Evolutionary conservation across 2,113 vertebrate species (phyloP), one percentile per base, ranked within the genome.

Genomic region (Melanerpes formicivorus): DNA sequence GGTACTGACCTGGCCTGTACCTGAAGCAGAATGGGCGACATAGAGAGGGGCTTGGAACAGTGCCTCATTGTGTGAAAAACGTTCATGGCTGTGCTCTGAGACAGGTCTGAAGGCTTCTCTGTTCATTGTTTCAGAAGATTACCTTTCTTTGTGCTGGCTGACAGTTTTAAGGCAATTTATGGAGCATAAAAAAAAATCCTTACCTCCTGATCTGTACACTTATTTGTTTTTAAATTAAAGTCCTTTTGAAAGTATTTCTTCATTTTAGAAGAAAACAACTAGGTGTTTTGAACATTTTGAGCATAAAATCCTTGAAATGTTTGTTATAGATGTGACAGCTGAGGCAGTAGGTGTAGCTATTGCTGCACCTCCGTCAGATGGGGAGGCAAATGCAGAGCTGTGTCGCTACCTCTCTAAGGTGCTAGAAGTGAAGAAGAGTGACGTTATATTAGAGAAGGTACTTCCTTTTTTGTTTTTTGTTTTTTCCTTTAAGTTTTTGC

Each of bases 341-440:
- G 98, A 98, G 69, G 98, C 98, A 2, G 98, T 99, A 19, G 97
- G 97, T 14, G 97, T 99, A 12, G 98, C 99, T 40, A 97, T 99
- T 15, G 98, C 99, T 34, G 99, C 99, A 1, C 98, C 99, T 16
- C 98, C 99, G 0, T 97, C 98, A 1, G 99, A 99, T 67, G 99
- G 99, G 48, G 99, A 99, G 93, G 99, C 99, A 10, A 99, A 99
- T 5, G 87, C 98, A 0, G 99, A 99, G 91, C 98, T 99, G 19
- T 95, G 99, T 56, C 97, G 98, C 2, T 99, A 98, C 88, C 98
- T 99, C 32, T 98, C 98, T 62, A 98, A 98, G 96, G 98, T 99
- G 59, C 97, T 99, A 50, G 96, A 95, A 48, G 96, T 99, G 92
- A 99, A 97, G 97, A 99, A 98, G 92, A 99, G 98, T 59, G 98